Evolutionary conservation across 2,888 invertebrate genomes (phyloP).

Genomic region (Plagiodera versicolora): DNA sequence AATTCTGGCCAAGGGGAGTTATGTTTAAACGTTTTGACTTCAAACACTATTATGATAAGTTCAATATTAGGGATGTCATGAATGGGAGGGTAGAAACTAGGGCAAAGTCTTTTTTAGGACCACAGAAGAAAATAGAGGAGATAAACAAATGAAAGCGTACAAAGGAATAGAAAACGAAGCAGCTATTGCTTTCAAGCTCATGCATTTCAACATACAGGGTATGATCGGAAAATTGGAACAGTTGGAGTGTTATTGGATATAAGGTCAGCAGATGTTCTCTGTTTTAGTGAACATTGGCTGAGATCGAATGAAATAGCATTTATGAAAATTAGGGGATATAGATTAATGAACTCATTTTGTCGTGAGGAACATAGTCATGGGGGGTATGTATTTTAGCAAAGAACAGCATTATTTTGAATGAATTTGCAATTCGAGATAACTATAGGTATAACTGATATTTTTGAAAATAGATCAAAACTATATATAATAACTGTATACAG

Average conservation of each 20-base stretch:
- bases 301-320: constrained; percentile 2
- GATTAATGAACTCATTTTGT: constrained; percentile 1
- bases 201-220: constrained; percentile 3
- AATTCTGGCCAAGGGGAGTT: neutral
- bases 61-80: neutral
- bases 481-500: constrained; percentile 1
- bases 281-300: neutral
- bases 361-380: neutral
- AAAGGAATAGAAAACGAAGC: neutral
- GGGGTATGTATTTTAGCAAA: neutral
- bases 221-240: neutral
- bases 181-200: neutral
- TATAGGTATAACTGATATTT: neutral
- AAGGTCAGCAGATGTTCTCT: neutral
- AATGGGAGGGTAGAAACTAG: constrained; percentile 1
- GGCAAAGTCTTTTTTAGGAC: neutral
- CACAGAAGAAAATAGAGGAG: neutral
- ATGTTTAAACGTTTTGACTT: constrained; percentile 5
- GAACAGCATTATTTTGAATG: neutral
- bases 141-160: neutral
- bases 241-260: neutral
- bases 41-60: neutral
- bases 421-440: neutral
- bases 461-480: neutral
- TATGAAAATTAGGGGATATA: neutral